phyloP scores from a whole-genome alignment of 1,140 invertebrate genomes.

The Pseudomyrmex concolor region DNA sequence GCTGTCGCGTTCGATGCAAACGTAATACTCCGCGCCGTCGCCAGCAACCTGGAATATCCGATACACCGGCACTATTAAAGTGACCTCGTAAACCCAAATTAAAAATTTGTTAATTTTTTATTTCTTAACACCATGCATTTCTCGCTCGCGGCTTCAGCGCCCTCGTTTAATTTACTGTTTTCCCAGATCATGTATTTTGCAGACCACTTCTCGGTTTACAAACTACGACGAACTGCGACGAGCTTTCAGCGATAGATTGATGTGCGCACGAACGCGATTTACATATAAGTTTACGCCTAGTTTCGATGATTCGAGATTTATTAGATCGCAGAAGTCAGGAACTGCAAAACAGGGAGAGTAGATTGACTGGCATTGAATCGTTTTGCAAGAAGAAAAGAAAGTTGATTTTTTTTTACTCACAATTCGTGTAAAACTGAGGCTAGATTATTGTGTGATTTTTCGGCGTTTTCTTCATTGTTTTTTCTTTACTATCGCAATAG shows the following conservation, averaged over 20 bases:
- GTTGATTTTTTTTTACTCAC: too few relatives aligned
- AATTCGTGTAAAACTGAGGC: too few relatives aligned
- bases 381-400: too few relatives aligned
- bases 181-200: neutral
- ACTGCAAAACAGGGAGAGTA: too few relatives aligned
- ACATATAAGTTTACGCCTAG: neutral
- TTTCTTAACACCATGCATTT: slow-evolving; percentile 15
- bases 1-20: slow-evolving; percentile 46
- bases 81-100: slow-evolving; percentile 54
- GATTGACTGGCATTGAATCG: neutral
- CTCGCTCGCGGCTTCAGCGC: neutral
- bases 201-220: neutral
- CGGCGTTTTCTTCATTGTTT: too few relatives aligned
- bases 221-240: slow-evolving; percentile 1
- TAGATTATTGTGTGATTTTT: too few relatives aligned
- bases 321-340: neutral
- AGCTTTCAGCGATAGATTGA: neutral
- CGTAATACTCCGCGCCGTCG: slow-evolving; percentile 42
- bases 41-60: slow-evolving; percentile 17
- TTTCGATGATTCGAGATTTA: slow-evolving; percentile 42
- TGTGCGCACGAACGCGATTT: slow-evolving; percentile 1
- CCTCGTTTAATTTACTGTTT: slow-evolving; percentile 30
- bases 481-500: too few relatives aligned
- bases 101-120: slow-evolving; percentile 59
- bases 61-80: slow-evolving; percentile 30